phyloP scores from a whole-genome alignment of 2,113 vertebrate species.

The Entosphenus tridentatus region DNA sequence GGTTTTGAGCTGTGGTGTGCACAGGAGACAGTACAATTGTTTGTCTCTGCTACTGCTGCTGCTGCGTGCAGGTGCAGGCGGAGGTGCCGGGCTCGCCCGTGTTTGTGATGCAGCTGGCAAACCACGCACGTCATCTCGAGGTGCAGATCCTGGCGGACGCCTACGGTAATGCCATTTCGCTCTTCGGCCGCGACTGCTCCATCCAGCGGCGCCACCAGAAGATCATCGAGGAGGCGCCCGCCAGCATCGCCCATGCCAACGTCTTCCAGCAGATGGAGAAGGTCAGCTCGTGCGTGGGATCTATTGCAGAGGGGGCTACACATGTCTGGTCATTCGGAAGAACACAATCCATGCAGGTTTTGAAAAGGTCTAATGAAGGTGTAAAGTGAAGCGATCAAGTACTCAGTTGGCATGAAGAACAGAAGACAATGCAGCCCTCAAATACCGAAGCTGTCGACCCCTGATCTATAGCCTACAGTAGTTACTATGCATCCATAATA shows the following conservation, averaged over 20 bases:
- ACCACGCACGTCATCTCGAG: slow-evolving; percentile 80
- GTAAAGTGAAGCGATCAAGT: too few relatives aligned
- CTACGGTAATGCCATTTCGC: slow-evolving; percentile 82
- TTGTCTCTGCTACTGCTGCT: too few relatives aligned
- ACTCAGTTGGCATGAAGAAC: too few relatives aligned
- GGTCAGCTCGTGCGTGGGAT: slow-evolving; percentile 20
- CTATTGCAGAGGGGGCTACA: background rate
- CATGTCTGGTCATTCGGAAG: background rate
- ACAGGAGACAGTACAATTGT: too few relatives aligned
- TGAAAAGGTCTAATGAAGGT: background rate
- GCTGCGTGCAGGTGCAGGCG: slow-evolving; percentile 42
- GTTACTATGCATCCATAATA: too few relatives aligned
- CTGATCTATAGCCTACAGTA: too few relatives aligned
- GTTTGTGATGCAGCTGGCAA: slow-evolving; percentile 84
- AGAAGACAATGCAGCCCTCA: too few relatives aligned
- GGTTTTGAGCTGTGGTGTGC: too few relatives aligned
- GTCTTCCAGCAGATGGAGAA: slow-evolving; percentile 93
- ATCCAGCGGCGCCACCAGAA: slow-evolving; percentile 93
- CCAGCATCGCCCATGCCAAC: slow-evolving; percentile 52
- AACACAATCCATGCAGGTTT: background rate
- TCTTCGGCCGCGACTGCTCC: slow-evolving; percentile 86
- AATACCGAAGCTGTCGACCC: too few relatives aligned
- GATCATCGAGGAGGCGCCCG: slow-evolving; percentile 91
- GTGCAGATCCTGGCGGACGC: slow-evolving; percentile 93
- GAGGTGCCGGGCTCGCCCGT: slow-evolving; percentile 92